Percentiles rank a stretch among this genome's conserved stretches.
phyloP scores from a whole-genome alignment of 2,113 vertebrate species.

The Diadophis punctatus region DNA sequence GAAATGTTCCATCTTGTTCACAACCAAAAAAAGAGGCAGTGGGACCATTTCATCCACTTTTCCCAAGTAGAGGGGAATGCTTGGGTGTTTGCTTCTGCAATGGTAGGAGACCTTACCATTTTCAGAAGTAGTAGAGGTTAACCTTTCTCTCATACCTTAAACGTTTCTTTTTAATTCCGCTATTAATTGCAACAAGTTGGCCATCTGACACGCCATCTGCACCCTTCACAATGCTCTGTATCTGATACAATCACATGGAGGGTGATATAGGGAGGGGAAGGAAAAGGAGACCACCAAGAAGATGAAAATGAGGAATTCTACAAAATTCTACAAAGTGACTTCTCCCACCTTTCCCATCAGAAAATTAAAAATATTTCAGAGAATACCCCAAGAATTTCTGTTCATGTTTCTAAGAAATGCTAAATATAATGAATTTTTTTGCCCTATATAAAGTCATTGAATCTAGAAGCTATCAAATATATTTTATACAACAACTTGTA shows the following conservation, averaged over 20 bases:
- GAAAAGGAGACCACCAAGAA: neutral
- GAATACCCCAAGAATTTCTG: neutral
- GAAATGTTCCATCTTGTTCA: neutral
- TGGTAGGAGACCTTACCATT: neutral
- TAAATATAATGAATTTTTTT: neutral
- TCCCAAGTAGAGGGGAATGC: neutral
- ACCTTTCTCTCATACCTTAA: neutral
- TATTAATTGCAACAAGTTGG: neutral
- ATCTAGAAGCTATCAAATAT: neutral
- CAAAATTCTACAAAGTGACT: neutral
- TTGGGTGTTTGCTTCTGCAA: neutral
- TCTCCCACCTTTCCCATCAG: neutral
- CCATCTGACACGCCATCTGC: neutral
- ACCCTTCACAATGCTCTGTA: neutral
- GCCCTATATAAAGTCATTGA: neutral
- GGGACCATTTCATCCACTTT: neutral
- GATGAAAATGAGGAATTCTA: neutral
- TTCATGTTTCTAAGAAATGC: neutral
- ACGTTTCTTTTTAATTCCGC: neutral
- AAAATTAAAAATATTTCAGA: neutral
- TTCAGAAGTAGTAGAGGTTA: neutral
- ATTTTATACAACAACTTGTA: neutral
- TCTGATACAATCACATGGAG: neutral
- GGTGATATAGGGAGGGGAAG: neutral
- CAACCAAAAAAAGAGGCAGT: neutral